Evolutionary conservation across 2,113 vertebrate genomes (phyloP).

Genomic region (Sylvilagus bachmani): DNA sequence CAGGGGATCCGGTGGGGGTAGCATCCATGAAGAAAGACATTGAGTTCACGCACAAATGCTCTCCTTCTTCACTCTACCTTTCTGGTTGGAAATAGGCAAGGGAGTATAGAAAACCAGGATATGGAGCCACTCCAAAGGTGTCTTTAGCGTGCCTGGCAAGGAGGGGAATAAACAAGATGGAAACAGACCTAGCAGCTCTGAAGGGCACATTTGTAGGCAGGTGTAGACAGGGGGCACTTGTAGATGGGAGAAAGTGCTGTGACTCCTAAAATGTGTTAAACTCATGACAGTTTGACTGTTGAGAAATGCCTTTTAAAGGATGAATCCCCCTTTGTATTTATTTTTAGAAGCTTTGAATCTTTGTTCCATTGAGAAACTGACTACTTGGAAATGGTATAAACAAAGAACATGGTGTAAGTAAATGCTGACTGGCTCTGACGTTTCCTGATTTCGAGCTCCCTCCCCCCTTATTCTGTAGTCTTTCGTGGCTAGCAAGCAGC

Average conservation of each 20-base stretch:
- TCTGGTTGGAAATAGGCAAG: background rate
- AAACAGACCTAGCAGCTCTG: background rate
- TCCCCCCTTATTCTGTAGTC: background rate
- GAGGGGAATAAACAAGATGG: background rate
- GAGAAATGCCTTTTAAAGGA: conserved; percentile 24
- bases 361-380: background rate
- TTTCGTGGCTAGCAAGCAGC: background rate
- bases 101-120: background rate
- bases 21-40: background rate
- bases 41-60: background rate
- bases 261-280: conserved; percentile 34
- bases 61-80: background rate
- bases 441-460: background rate
- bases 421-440: background rate
- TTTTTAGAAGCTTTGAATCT: background rate
- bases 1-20: background rate
- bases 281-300: background rate
- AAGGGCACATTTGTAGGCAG: background rate
- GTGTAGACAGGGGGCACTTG: background rate
- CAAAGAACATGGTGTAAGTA: background rate
- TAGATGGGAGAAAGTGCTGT: background rate
- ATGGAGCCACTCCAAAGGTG: background rate
- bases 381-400: background rate
- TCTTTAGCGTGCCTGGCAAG: background rate
- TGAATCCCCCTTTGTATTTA: background rate